These are phyloP conservation scores for Julus scanicus DNA, from an alignment of 2,888 invertebrate genomes.

Conservation along the genomic window DNA sequence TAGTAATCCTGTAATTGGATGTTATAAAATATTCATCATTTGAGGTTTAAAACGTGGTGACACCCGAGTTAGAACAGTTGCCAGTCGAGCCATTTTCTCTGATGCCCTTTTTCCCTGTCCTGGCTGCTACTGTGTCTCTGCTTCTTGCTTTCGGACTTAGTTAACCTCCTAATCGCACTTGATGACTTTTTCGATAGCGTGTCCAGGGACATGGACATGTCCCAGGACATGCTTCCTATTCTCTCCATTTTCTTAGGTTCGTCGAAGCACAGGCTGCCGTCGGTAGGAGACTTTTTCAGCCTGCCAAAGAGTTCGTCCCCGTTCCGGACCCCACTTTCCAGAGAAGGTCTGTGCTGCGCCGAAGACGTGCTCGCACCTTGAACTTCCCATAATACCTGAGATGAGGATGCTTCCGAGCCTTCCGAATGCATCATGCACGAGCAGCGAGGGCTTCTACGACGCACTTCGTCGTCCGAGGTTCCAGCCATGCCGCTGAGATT, in stretches of 20 bases:
- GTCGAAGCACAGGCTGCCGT: constrained; percentile 70
- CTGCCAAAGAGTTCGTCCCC: constrained; percentile 65
- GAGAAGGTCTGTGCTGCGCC: constrained; percentile 65
- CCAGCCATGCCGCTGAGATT: constrained; percentile 49
- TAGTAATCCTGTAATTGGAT: background rate
- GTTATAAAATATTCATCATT: constrained; percentile 47
- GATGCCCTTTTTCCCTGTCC: constrained; percentile 60
- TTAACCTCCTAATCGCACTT: constrained; percentile 66
- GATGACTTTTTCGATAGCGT: constrained; percentile 69
- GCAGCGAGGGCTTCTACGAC: background rate
- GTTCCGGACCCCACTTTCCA: background rate
- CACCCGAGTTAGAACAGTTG: constrained; percentile 54
- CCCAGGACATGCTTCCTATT: constrained; percentile 68
- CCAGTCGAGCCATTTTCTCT: constrained; percentile 55
- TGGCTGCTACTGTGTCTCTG: constrained; percentile 67
- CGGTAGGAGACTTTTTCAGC: constrained; percentile 69
- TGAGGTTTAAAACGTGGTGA: constrained; percentile 6
- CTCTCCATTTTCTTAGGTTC: constrained; percentile 24
- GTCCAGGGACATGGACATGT: constrained; percentile 68
- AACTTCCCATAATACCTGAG: constrained; percentile 54
- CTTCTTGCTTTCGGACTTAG: constrained; percentile 66
- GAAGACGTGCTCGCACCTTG: constrained; percentile 61
- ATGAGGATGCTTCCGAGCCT: constrained; percentile 31
- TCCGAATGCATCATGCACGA: constrained; percentile 50
- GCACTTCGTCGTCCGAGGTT: background rate